Evolutionary conservation across 2,113 vertebrate genomes (phyloP).

Genomic region (Ailuropoda melanoleuca): DNA sequence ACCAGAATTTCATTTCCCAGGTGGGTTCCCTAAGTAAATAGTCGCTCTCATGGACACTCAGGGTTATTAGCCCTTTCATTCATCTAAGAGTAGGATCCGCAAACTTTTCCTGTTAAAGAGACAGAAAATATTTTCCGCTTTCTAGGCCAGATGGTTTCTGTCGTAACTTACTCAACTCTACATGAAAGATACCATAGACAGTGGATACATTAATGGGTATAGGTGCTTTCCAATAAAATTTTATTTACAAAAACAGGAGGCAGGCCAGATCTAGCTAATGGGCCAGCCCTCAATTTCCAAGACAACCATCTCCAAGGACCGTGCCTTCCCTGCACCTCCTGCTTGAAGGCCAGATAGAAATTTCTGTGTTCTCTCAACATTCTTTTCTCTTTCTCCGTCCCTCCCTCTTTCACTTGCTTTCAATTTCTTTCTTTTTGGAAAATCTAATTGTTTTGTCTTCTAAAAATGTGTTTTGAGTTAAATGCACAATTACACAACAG

Average conservation of each 20-base stretch:
- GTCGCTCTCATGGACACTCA: neutral
- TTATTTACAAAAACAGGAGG: neutral
- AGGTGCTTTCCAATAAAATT: neutral
- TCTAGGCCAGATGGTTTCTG: neutral
- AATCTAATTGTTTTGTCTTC: constrained; percentile 51
- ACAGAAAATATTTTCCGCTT: neutral
- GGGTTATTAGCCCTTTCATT: neutral
- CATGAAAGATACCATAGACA: neutral
- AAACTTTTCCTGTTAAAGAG: neutral
- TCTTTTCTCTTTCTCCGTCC: neutral
- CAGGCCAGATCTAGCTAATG: neutral
- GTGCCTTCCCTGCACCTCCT: neutral
- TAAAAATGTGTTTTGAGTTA: constrained; percentile 62
- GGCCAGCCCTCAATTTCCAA: neutral
- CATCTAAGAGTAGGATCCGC: neutral
- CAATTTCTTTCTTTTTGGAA: neutral
- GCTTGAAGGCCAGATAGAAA: neutral
- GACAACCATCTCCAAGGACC: neutral
- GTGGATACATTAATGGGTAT: neutral
- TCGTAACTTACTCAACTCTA: neutral
- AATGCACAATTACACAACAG: constrained; percentile 67
- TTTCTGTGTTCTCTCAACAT: neutral
- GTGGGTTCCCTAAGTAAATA: neutral
- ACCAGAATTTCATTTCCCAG: neutral
- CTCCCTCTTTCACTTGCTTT: neutral